Evolutionary conservation across 2,113 vertebrate genomes (phyloP).

Genomic region (Ondatra zibethicus): DNA sequence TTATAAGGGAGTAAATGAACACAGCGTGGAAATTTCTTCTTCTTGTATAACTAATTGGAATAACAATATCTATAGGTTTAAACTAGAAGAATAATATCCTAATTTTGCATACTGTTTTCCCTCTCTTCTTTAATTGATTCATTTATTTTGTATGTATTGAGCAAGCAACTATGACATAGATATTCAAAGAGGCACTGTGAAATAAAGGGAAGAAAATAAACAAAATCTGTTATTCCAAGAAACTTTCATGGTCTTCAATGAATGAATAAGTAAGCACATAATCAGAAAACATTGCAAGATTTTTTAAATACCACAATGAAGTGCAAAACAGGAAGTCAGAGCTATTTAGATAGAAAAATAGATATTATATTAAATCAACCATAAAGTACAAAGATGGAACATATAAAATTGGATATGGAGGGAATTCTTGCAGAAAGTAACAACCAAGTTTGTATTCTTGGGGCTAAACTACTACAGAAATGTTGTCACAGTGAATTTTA

Average conservation of each 20-base stretch:
- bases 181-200: neutral
- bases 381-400: neutral
- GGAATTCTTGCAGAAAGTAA: neutral
- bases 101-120: neutral
- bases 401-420: neutral
- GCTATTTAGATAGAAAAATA: neutral
- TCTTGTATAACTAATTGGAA: neutral
- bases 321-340: neutral
- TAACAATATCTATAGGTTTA: neutral
- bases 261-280: neutral
- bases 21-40: neutral
- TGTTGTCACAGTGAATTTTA: neutral
- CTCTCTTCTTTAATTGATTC: neutral
- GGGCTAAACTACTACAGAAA: neutral
- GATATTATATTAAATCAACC: neutral
- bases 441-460: neutral
- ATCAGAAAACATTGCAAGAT: neutral
- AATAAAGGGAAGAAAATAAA: neutral
- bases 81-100: neutral
- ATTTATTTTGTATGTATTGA: neutral
- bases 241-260: neutral
- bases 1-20: neutral
- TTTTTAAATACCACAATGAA: neutral
- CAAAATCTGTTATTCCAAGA: neutral
- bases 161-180: neutral